Evolutionary conservation across 2,113 vertebrate genomes (phyloP).

Genomic region (Tragulus kanchil): DNA sequence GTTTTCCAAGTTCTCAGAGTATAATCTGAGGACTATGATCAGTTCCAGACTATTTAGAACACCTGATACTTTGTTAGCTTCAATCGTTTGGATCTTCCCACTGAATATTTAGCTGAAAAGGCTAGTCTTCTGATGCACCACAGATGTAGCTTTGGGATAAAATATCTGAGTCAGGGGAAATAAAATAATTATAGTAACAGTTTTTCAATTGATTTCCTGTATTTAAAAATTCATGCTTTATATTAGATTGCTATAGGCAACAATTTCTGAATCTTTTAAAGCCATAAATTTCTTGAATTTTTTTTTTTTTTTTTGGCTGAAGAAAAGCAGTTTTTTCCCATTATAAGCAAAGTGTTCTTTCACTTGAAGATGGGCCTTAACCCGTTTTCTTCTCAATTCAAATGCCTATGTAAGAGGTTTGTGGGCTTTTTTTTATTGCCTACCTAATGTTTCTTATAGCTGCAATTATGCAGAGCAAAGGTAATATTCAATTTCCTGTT

Average conservation of each 20-base stretch:
- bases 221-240: not conserved
- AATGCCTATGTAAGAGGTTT: constrained; percentile 52
- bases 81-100: not conserved
- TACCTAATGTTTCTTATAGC: constrained; percentile 69
- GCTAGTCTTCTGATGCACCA: not conserved
- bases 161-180: not conserved
- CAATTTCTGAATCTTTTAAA: constrained; percentile 34
- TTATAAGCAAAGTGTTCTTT: constrained; percentile 41
- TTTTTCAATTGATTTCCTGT: constrained; percentile 29
- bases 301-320: not conserved
- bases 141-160: not conserved
- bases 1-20: not conserved
- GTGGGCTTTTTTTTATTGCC: constrained; percentile 38
- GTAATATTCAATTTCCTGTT: constrained; percentile 72
- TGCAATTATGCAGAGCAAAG: constrained; percentile 72
- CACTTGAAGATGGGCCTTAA: constrained; percentile 36
- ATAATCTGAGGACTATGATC: not conserved
- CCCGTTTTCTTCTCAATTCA: constrained; percentile 62
- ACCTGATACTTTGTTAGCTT: constrained; percentile 15
- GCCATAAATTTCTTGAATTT: not conserved
- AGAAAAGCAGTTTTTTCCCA: not conserved
- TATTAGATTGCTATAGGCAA: not conserved
- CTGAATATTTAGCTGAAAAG: not conserved
- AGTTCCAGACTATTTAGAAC: not conserved
- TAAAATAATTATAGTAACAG: not conserved